Evolutionary conservation across 1,140 invertebrate species (phyloP), one percentile per base, ranked within the genome.

Genomic region (Limonius californicus): DNA sequence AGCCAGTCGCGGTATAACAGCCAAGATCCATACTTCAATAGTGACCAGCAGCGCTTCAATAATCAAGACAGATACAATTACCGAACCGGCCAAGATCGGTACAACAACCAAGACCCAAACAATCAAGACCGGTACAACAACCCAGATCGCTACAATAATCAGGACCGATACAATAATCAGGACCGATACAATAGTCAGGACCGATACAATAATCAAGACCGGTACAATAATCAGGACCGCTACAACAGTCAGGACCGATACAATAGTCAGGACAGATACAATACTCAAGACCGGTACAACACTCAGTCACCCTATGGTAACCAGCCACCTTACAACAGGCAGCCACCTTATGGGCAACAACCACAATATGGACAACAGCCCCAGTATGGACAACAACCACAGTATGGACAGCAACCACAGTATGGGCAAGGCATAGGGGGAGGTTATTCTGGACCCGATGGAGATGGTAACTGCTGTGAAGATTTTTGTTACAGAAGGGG

Each of bases 401-500:
- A 47, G 3, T 42, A 59, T 39, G 16, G 59, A 19, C 43, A 19
- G 47, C 19, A 45, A 14, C 39, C 20, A 21, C 32, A 19, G 32
- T 61, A 61, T 14, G 59, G 59, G 11, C 59, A 59, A 59, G 57
- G 57, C n/a, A 11, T 8, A 11, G 45, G 45, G 3, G 18, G 15
- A 2, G 45, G 45, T 18, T 50, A 19, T 9, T 18, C n/a, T 15
- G 16, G 45, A 19, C 3, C 18, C 15, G 45, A 50, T 19, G 16
- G 9, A 4, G 45, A 50, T 19, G 16, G 9, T 18, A 12, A 70
- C 16, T 70, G 68, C 54, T 76, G 81, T 60, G 82, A 84, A 64
- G 82, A 81, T 23, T 83, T 83, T 65, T 87, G 85, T 72, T 82
- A 84, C 30, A 76, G 78, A 30, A 76, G 72, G 16, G 83, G 79